These are phyloP conservation scores for Enteromius radiatus DNA, from an alignment of 2,797 vertebrate species.

Conservation along the genomic window DNA sequence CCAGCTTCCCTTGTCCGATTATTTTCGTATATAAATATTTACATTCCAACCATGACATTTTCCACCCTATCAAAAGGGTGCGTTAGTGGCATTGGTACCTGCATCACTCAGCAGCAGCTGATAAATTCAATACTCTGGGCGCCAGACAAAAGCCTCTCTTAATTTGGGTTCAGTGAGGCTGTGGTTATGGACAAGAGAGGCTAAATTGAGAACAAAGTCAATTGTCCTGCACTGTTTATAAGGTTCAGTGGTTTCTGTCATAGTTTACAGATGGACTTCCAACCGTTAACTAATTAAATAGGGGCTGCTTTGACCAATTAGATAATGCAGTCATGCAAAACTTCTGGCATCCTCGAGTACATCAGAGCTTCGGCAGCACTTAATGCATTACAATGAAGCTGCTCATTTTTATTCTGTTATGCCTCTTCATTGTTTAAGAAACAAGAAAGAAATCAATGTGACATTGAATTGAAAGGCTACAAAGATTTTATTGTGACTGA, in stretches of 20 bases:
- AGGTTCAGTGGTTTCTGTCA: constrained; percentile 54
- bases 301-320: constrained; percentile 37
- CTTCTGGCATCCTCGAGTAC: constrained; percentile 19
- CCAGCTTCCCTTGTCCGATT: constrained; percentile 56
- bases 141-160: constrained; percentile 61
- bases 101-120: constrained; percentile 69
- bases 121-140: constrained; percentile 67
- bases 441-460: neutral
- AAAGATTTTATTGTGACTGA: constrained; percentile 72
- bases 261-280: constrained; percentile 50
- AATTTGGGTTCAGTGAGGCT: constrained; percentile 57
- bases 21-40: constrained; percentile 72
- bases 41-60: constrained; percentile 64
- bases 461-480: constrained; percentile 42
- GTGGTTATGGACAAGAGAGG: constrained; percentile 34
- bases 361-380: neutral
- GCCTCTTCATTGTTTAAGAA: constrained; percentile 10
- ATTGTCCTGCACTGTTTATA: constrained; percentile 34
- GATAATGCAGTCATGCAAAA: constrained; percentile 40
- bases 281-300: constrained; percentile 53
- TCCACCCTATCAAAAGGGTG: constrained; percentile 72
- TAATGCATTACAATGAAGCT: constrained; percentile 18
- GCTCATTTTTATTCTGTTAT: neutral
- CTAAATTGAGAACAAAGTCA: constrained; percentile 58
- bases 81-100: constrained; percentile 69